Evolutionary conservation across 2,888 invertebrate species (phyloP), one percentile per base, ranked within the genome.

Genomic region (Desoria tigrina): DNA sequence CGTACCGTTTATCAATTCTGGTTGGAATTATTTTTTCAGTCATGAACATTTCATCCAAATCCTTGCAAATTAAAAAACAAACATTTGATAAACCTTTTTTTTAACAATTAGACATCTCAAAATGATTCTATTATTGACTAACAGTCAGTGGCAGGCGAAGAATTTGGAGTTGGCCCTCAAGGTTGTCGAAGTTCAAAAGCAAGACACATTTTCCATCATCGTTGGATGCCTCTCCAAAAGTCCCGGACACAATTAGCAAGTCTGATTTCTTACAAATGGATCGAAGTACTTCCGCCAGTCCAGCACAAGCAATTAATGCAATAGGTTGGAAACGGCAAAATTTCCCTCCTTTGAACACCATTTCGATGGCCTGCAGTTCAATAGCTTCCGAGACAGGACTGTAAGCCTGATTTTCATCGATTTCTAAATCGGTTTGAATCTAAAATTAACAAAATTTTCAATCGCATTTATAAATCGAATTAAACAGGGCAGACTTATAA

Each of bases 141-240:
- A 45, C 32, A 32, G 32, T 11, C 6, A 6, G 16, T 6, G 45
- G 16, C 16, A 21, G 6, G 4, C 45, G 45, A 18, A 45, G 6
- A n/a, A 45, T 45, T 45, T 45, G 45, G 4, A 45, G n/a, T 6
- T 16, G 6, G 4, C 45, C 45, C 9, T 45, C 6, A 6, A 6
- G 6, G 21, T 45, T 45, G 6, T 45, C 45, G 45, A 45, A 45
- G n/a, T 45, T 45, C n/a, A 45, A 45, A n/a, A 45, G 45, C 45
- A 45, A n/a, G 4, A 45, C 6, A 6, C 45, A n/a, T 45, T 45
- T 21, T 4, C 21, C 21, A 6, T 6, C 21, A 45, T 45, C n/a
- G 21, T 16, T 45, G 4, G n/a, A 11, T 21, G 6, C 21, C 16
- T 16, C 9, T 21, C 16, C 16, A 21, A 9, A 45, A 6, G 45